These are phyloP conservation scores for Protonemura montana DNA, from an alignment of 2,888 invertebrate species.

Conservation along the genomic window DNA sequence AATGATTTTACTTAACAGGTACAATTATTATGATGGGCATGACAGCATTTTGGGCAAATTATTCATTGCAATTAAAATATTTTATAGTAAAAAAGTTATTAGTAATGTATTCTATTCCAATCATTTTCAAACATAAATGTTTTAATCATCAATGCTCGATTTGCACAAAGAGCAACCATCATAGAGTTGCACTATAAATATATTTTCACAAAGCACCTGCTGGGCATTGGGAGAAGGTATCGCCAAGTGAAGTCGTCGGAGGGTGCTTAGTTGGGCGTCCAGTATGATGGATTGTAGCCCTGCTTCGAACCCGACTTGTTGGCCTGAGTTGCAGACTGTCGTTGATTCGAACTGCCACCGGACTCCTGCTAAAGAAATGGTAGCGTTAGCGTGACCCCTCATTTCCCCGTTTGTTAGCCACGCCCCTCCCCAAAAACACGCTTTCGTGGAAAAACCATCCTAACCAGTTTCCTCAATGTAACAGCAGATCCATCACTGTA, in stretches of 20 bases:
- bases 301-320: conserved; percentile 66
- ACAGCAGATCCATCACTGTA: conserved; percentile 42
- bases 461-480: conserved; percentile 38
- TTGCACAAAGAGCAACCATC: conserved; percentile 47
- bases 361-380: conserved; percentile 62
- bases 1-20: conserved; percentile 34
- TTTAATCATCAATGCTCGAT: conserved; percentile 46
- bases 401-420: conserved; percentile 48
- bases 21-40: conserved; percentile 43
- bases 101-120: conserved; percentile 32
- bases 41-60: conserved; percentile 45
- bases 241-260: neutral
- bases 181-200: conserved; percentile 44
- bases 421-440: too few species aligned
- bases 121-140: conserved; percentile 42
- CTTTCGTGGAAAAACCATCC: conserved; percentile 10
- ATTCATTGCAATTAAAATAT: conserved; percentile 48
- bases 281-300: conserved; percentile 62
- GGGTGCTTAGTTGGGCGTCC: conserved; percentile 55
- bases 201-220: conserved; percentile 48
- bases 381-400: neutral
- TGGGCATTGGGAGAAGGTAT: conserved; percentile 26
- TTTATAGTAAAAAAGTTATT: conserved; percentile 45
- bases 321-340: conserved; percentile 64
- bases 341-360: conserved; percentile 63